Base-by-base conservation (phyloP, 2,797 vertebrate genomes). In the Melanotaenia pygmaea region DNA sequence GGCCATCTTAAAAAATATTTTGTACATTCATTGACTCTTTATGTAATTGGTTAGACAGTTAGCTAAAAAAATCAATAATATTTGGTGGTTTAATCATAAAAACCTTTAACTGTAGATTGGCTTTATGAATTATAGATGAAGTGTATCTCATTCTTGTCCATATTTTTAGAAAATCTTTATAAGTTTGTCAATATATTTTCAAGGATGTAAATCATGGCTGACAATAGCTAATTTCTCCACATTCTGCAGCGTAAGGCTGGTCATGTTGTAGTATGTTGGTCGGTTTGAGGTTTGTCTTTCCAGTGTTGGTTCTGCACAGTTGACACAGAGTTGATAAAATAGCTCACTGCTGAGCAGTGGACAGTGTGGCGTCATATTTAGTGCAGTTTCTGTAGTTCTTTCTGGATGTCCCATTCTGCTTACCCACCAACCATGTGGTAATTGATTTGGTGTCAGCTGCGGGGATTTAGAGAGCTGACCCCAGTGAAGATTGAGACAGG, bases 381-480 rank as follows among this genome's bases (percentile, higher is more conserved):
- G 85, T 82, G 81, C 67, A 12, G 38, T 88, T 89, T 90, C 84
- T 80, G 68, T 78, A 72, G 73, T 77, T 81, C 82, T 88, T 85
- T 81, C 73, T 83, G 82, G 84, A 82, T 62, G 80, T 86, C 86
- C 86, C 88, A 65, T 89, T 92, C 83, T 92, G 89, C 92, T 90
- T 90, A 90, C 81, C 84, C 82, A 84, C 80, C 77, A 81, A 89
- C 82, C 85, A 66, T 73, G 83, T 43, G 40, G 86, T 89, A 85
- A 94, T 94, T 92, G 92, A 93, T 94, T 91, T 89, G 83, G 80
- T 94, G 91, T 93, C 92, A 91, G 77, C 84, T 80, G 83, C 77
- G 20, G 59, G 69, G 88, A 92, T 92, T 92, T 93, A 92, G 77
- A 86, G 86, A 78, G 85, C 87, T 91, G 90, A 92, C 90, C 86